phyloP scores from a whole-genome alignment of 1,140 invertebrate genomes.

The Batillaria attramentaria region DNA sequence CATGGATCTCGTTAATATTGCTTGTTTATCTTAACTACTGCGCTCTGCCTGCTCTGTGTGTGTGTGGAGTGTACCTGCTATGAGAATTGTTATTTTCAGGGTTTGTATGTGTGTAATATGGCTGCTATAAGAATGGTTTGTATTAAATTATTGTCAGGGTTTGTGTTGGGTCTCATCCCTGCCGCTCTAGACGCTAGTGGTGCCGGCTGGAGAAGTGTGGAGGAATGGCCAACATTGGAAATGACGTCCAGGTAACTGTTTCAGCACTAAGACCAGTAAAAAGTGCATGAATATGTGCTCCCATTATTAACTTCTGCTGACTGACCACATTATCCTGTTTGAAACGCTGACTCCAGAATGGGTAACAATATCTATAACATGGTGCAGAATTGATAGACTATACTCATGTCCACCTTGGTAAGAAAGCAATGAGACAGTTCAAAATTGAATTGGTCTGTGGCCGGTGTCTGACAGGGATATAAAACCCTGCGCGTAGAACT shows the following conservation, averaged over 20 bases:
- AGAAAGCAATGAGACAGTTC: background rate
- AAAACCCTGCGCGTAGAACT: no score
- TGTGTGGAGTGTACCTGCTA: no score
- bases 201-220: slow-evolving; percentile 80
- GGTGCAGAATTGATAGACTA: background rate
- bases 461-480: no score
- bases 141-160: slow-evolving; percentile 73
- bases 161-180: slow-evolving; percentile 84
- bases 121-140: no score
- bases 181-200: slow-evolving; percentile 73
- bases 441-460: no score
- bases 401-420: no score
- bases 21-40: background rate
- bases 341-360: background rate
- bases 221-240: slow-evolving; percentile 85
- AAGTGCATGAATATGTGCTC: background rate
- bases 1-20: background rate
- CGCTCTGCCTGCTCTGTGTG: no score
- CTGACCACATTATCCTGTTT: background rate
- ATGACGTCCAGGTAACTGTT: slow-evolving; percentile 80
- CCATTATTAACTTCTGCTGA: background rate
- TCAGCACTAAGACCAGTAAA: background rate
- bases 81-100: no score
- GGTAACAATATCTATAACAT: background rate
- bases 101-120: no score